A percentile compares a stretch with the other conserved stretches of the same genome.
These are phyloP conservation scores for Tenrec ecaudatus DNA, from an alignment of 2,113 vertebrate species.

Conservation along the genomic window DNA sequence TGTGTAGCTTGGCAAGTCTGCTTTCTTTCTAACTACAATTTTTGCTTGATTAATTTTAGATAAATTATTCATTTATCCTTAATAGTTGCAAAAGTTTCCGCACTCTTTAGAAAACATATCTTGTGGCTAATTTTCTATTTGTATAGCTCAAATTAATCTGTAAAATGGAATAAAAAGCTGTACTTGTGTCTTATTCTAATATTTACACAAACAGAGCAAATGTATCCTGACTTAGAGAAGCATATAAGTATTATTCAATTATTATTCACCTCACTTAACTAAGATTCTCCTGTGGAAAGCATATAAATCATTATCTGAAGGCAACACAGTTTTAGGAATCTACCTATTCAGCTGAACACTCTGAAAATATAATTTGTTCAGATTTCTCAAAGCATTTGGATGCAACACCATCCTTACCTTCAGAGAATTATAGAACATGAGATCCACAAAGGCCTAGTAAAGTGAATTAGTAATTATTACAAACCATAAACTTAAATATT, in stretches of 20 bases:
- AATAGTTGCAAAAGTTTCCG: neutral
- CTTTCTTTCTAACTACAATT: neutral
- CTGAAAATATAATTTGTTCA: conserved; percentile 6
- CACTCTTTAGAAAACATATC: neutral
- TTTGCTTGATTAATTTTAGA: conserved; percentile 53
- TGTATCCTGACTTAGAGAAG: conserved; percentile 35
- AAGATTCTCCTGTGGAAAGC: conserved; percentile 35
- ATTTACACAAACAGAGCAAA: conserved; percentile 60
- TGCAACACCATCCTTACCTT: neutral
- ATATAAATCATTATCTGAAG: conserved; percentile 43
- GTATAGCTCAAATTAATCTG: neutral
- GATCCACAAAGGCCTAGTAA: neutral
- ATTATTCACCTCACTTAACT: conserved; percentile 37
- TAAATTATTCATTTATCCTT: conserved; percentile 57
- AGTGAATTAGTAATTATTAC: neutral
- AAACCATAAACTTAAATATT: conserved; percentile 48
- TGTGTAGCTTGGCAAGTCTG: neutral
- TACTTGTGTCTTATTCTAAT: conserved; percentile 49
- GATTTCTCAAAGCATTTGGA: neutral
- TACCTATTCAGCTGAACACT: conserved; percentile 15
- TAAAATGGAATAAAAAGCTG: conserved; percentile 9
- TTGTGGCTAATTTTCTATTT: conserved; percentile 45
- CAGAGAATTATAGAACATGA: neutral
- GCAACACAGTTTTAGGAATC: neutral
- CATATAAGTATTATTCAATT: conserved; percentile 9